phyloP scores from a whole-genome alignment of 1,140 invertebrate genomes.

The Myzus persicae region DNA sequence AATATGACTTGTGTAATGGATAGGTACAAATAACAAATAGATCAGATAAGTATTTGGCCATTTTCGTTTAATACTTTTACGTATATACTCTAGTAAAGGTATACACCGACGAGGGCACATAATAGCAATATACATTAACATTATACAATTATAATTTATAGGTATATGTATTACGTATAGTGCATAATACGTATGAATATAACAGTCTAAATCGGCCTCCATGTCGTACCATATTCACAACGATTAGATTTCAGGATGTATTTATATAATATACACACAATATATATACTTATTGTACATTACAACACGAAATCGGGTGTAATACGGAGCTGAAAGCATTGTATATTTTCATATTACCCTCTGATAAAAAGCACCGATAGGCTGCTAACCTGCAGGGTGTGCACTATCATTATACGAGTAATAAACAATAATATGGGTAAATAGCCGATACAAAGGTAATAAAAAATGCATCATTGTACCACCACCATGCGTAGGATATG shows the following conservation, averaged over 20 bases:
- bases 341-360: neutral
- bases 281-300: neutral
- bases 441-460: neutral
- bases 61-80: too few relatives aligned
- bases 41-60: too few relatives aligned
- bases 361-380: constrained; percentile 23
- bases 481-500: constrained; percentile 43
- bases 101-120: too few relatives aligned
- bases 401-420: neutral
- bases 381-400: neutral
- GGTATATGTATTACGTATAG: neutral
- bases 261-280: too few relatives aligned
- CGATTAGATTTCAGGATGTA: too few relatives aligned
- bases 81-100: too few relatives aligned
- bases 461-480: neutral
- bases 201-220: too few relatives aligned
- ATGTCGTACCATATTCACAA: too few relatives aligned
- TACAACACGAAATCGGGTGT: neutral
- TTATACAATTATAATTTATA: too few relatives aligned
- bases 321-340: neutral
- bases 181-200: neutral
- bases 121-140: too few relatives aligned
- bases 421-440: neutral
- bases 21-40: too few relatives aligned
- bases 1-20: too few relatives aligned